Conservation (phyloP, 2,888 invertebrate species). For the Achlya flavicornis region DNA sequence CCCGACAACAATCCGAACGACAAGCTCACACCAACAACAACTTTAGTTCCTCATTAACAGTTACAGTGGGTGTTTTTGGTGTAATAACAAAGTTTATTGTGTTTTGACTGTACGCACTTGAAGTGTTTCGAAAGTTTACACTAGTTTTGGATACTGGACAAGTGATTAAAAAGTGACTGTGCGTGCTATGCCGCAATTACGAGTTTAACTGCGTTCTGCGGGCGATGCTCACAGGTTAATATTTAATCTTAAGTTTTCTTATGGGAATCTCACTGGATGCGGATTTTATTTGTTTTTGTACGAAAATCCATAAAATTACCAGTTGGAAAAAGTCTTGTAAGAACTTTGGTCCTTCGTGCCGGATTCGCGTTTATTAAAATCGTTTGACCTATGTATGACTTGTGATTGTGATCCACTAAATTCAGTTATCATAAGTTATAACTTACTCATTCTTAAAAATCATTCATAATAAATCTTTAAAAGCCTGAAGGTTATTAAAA, state of each 20-base stretch:
- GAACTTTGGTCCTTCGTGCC: neutral
- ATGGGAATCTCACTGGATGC: slow-evolving; percentile 51
- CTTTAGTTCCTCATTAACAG: slow-evolving; percentile 77
- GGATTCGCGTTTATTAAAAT: neutral
- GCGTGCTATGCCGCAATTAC: slow-evolving; percentile 79
- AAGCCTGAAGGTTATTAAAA: too few species aligned
- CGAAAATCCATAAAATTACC: neutral
- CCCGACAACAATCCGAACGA: slow-evolving; percentile 64
- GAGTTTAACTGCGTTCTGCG: slow-evolving; percentile 78
- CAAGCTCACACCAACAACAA: slow-evolving; percentile 71
- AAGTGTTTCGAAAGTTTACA: slow-evolving; percentile 70
- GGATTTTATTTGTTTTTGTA: slow-evolving; percentile 11
- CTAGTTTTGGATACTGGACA: slow-evolving; percentile 77
- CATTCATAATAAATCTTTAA: too few species aligned
- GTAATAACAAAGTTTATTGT: slow-evolving; percentile 69
- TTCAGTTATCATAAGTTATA: neutral
- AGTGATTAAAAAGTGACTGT: slow-evolving; percentile 78
- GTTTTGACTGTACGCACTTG: slow-evolving; percentile 70
- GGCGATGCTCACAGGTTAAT: slow-evolving; percentile 83
- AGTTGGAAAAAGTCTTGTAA: slow-evolving; percentile 7
- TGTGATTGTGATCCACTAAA: neutral
- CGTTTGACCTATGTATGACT: neutral
- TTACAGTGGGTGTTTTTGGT: slow-evolving; percentile 77
- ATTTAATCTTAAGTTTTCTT: slow-evolving; percentile 64
- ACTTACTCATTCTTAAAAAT: too few species aligned